Evolutionary conservation across 2,888 invertebrate genomes (phyloP), one percentile per base, ranked within the genome.

Genomic region (Caradrina clavipalpis): DNA sequence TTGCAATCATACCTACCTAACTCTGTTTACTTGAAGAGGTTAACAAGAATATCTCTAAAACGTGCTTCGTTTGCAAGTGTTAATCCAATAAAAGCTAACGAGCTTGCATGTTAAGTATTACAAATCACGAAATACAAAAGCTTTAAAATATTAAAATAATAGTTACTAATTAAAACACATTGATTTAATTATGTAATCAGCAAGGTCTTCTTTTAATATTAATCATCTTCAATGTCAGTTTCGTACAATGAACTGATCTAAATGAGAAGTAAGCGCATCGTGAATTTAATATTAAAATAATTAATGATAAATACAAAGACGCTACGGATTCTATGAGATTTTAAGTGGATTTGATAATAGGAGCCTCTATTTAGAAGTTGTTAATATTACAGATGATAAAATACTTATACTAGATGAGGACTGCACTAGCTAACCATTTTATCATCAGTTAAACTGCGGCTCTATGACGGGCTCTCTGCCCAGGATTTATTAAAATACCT

Each of bases 161-260:
- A 60, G 39, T 42, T 19, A 53, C 13, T 51, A 56, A 56, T 60
- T 60, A 65, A 75, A 65, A 60, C 47, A 47, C 22, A 35, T 75
- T 59, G 19, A 53, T 22, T 61, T 31, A 55, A 59, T 47, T 74
- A 78, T 49, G 31, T 64, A 56, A 72, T 45, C 42, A 60, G 13
- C 65, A 49, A 73, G 50, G 47, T 49, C 60, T 74, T 56, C 31
- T 50, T 65, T 8, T 60, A 47, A 53, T 26, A 72, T 49, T 60
- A 35, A 64, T 65, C 7, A 65, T 56, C 35, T 60, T 60, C 73
- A 75, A 66, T 75, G 60, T 58, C 79, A 78, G 5, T 66, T 56
- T 55, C 56, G 78, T 65, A 60, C 73, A 73, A 60, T 73, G 73
- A 78, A 75, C 74, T 77, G 50, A 58, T 56, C 50, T 69, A 39